These are phyloP conservation scores for Crenuchus spilurus DNA, from an alignment of 2,797 vertebrate genomes.

Conservation along the genomic window DNA sequence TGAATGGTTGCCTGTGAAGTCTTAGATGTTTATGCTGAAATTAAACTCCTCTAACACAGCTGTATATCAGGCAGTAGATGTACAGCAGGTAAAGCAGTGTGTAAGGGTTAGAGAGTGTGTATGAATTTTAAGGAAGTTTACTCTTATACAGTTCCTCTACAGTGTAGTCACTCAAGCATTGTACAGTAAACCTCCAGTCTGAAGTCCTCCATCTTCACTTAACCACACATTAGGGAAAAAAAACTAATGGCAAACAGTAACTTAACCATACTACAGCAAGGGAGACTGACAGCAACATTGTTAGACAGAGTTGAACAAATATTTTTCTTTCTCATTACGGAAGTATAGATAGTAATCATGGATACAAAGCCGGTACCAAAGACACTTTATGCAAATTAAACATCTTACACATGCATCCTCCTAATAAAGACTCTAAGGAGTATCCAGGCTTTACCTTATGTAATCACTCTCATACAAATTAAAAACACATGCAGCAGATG, in stretches of 20 bases:
- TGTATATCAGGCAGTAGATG: neutral
- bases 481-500: neutral
- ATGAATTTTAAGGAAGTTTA: neutral
- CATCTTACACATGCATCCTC: neutral
- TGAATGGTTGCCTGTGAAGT: conserved; percentile 1
- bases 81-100: neutral
- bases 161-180: neutral
- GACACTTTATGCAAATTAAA: neutral
- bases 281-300: neutral
- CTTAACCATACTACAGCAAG: neutral
- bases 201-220: neutral
- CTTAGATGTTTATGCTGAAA: neutral
- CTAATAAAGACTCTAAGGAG: conserved; percentile 6
- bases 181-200: neutral
- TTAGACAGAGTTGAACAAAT: neutral
- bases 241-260: neutral
- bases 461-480: conserved; percentile 25
- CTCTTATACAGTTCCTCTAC: conserved; percentile 11
- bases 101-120: neutral
- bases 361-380: neutral
- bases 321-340: neutral
- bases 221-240: neutral
- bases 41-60: neutral
- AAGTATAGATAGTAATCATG: conserved; percentile 13
- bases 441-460: conserved; percentile 2